A percentile compares a stretch with the other conserved stretches of the same genome.
Conservation (phyloP, 2,888 invertebrate genomes). For the Hyles lineata region DNA sequence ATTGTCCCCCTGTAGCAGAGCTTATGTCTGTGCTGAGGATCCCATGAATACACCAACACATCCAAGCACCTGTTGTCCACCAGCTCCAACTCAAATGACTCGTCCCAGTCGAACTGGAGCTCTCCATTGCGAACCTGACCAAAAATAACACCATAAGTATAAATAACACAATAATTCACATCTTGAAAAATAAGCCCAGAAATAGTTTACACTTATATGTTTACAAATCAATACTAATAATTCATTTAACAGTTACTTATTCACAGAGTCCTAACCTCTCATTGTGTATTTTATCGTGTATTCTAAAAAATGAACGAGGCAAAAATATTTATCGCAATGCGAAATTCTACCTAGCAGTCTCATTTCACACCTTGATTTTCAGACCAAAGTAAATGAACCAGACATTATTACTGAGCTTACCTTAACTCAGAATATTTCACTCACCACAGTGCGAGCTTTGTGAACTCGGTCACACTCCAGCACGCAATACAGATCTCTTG, state of each 20-base stretch:
- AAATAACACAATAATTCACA: background rate
- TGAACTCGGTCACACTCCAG: conserved; percentile 98
- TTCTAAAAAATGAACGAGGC: too few species aligned
- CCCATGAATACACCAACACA: conserved; percentile 99
- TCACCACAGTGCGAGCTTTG: conserved; percentile 96
- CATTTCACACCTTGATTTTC: too few species aligned
- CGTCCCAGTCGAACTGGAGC: conserved; percentile 99
- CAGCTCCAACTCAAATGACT: conserved; percentile 98
- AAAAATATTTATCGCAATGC: too few species aligned
- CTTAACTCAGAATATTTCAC: conserved; percentile 45
- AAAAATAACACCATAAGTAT: conserved; percentile 12
- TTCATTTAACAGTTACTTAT: too few species aligned
- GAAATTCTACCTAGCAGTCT: too few species aligned
- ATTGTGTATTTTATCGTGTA: too few species aligned
- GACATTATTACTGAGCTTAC: background rate
- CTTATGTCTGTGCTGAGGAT: conserved; percentile 98
- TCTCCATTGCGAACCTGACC: conserved; percentile 94
- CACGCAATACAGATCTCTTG: conserved; percentile 97
- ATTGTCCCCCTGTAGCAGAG: conserved; percentile 97
- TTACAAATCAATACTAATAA: too few species aligned
- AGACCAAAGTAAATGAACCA: background rate
- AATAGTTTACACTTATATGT: background rate
- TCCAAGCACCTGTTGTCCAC: conserved; percentile 97
- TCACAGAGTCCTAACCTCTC: too few species aligned
- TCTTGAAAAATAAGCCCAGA: background rate